Evolutionary conservation across 2,113 vertebrate species (phyloP).

Genomic region (Rhinoptilus africanus): DNA sequence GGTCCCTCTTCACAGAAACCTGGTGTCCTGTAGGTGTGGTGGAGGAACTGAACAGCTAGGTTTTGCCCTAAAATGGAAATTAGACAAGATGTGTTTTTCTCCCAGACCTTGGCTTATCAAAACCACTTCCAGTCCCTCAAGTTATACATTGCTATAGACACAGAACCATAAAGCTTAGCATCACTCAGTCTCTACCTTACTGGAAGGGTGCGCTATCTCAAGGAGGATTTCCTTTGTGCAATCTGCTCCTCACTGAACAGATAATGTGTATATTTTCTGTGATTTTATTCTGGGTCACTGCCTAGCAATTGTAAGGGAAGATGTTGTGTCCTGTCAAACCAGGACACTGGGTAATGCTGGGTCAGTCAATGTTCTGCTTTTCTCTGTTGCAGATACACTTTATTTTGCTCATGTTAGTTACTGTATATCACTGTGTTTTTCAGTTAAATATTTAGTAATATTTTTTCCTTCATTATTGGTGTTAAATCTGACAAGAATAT

Average conservation of each 20-base stretch:
- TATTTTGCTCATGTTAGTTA: background rate
- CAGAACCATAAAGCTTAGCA: background rate
- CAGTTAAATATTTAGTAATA: background rate
- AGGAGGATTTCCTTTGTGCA: background rate
- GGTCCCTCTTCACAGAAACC: background rate
- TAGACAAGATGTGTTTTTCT: background rate
- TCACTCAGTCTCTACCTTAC: background rate
- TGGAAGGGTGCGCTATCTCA: background rate
- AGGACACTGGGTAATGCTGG: background rate
- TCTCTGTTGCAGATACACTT: background rate
- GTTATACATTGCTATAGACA: background rate
- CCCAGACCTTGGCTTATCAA: background rate
- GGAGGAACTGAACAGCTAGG: background rate
- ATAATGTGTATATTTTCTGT: background rate
- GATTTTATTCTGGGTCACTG: background rate
- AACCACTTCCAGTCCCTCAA: background rate
- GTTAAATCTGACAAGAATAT: background rate
- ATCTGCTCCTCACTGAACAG: background rate
- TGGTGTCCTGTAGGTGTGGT: background rate
- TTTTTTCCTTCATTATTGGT: background rate
- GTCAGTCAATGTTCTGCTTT: background rate
- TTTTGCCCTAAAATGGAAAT: background rate
- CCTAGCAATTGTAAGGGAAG: background rate
- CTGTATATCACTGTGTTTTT: background rate
- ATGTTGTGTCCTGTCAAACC: no score